A percentile compares a stretch with the other conserved stretches of the same genome.
These are phyloP conservation scores for Beris morrisii DNA, from an alignment of 2,888 invertebrate species.

Conservation along the genomic window DNA sequence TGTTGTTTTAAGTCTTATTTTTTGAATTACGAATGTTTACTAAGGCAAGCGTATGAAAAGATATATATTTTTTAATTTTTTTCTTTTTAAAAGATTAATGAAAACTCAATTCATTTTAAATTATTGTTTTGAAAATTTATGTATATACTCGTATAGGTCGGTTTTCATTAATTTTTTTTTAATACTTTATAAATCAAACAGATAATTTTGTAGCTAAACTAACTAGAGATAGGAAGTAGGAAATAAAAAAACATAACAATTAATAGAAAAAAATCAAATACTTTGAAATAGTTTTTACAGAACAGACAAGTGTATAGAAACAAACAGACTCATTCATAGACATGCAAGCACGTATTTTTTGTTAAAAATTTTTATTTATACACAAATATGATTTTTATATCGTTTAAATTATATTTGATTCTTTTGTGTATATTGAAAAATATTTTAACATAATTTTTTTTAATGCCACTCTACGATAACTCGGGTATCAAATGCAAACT, in stretches of 20 bases:
- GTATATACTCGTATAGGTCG: too few relatives aligned
- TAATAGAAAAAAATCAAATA: background rate
- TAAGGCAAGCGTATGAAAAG: background rate
- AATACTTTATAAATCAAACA: too few relatives aligned
- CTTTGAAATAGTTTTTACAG: slow-evolving; percentile 20
- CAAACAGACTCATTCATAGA: slow-evolving; percentile 24
- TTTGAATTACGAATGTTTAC: background rate
- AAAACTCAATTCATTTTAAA: too few relatives aligned
- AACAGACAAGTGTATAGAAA: slow-evolving; percentile 20
- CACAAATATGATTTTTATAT: background rate
- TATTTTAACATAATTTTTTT: too few relatives aligned
- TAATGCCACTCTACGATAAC: too few relatives aligned
- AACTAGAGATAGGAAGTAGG: slow-evolving; percentile 10
- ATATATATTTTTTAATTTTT: too few relatives aligned
- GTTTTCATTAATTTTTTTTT: too few relatives aligned
- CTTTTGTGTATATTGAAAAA: background rate
- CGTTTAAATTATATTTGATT: background rate
- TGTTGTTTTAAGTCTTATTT: too few relatives aligned
- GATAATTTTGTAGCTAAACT: slow-evolving; percentile 14
- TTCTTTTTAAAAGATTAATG: too few relatives aligned
- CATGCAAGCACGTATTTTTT: slow-evolving; percentile 19
- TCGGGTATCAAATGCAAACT: too few relatives aligned
- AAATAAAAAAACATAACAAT: background rate
- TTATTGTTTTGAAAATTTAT: too few relatives aligned
- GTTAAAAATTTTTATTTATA: too few relatives aligned